phyloP scores from a whole-genome alignment of 2,888 invertebrate genomes.

The Malacosoma neustria region DNA sequence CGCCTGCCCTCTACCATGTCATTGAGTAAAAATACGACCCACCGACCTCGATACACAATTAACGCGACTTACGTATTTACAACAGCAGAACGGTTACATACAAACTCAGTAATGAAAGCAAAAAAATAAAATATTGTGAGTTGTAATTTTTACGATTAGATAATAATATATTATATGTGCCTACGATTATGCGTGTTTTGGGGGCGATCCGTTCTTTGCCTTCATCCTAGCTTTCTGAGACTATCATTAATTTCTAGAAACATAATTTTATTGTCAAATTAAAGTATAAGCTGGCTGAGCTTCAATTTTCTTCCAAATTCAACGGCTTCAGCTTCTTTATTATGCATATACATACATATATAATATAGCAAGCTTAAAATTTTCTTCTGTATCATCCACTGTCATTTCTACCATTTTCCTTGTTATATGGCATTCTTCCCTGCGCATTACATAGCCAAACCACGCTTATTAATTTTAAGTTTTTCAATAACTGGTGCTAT shows the following conservation, averaged over 20 bases:
- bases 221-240: constrained; percentile 7
- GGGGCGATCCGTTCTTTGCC: constrained; percentile 11
- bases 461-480: too few relatives aligned
- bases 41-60: constrained; percentile 9
- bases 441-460: too few relatives aligned
- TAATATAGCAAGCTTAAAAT: too few relatives aligned
- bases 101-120: constrained; percentile 12
- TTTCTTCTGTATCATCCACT: too few relatives aligned
- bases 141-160: not conserved
- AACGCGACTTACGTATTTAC: constrained; percentile 11
- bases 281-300: not conserved
- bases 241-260: constrained; percentile 7
- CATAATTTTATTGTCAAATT: constrained; percentile 2
- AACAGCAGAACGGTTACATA: not conserved
- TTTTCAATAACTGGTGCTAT: too few relatives aligned
- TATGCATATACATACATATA: too few relatives aligned
- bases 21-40: constrained; percentile 9
- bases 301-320: not conserved
- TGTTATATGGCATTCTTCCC: too few relatives aligned
- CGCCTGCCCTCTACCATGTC: constrained; percentile 6
- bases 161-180: not conserved
- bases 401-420: too few relatives aligned
- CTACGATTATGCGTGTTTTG: constrained; percentile 6
- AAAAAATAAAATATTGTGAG: not conserved
- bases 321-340: not conserved